Percentiles rank a stretch among this genome's conserved stretches.
Conservation (phyloP, 2,113 vertebrate species). For the Ahaetulla prasina region DNA sequence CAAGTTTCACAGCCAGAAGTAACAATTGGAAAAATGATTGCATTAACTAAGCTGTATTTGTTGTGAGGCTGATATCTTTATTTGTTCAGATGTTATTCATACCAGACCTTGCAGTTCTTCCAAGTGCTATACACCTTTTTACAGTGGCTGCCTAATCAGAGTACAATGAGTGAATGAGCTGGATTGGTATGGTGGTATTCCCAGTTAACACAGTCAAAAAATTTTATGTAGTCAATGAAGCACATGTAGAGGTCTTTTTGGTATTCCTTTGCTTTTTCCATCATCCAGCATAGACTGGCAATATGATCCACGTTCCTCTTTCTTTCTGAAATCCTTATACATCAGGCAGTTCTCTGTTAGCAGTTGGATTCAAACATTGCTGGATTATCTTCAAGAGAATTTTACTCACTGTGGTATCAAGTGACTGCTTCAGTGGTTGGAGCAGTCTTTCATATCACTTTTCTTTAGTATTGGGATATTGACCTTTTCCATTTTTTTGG, state of each 20-base stretch:
- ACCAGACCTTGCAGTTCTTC: neutral
- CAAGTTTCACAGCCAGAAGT: neutral
- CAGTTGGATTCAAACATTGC: neutral
- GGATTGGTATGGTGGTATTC: neutral
- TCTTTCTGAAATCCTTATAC: neutral
- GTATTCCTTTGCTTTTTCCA: neutral
- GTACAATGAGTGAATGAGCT: neutral
- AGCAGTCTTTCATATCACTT: neutral
- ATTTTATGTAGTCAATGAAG: neutral
- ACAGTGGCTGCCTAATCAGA: neutral
- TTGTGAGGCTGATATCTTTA: neutral
- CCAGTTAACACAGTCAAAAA: neutral
- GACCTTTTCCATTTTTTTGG: neutral
- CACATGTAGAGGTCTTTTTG: neutral
- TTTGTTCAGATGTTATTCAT: neutral
- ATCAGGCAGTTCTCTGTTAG: neutral
- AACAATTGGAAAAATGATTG: neutral
- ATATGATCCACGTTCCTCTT: neutral
- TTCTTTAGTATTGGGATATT: neutral
- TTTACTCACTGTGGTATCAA: neutral
- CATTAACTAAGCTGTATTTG: neutral
- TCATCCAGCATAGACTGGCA: neutral
- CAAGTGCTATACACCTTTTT: neutral
- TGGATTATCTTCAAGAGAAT: neutral
- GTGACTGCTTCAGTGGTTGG: too few relatives aligned